Evolutionary conservation across 2,888 invertebrate species (phyloP).

Genomic region (Eulithis prunata): DNA sequence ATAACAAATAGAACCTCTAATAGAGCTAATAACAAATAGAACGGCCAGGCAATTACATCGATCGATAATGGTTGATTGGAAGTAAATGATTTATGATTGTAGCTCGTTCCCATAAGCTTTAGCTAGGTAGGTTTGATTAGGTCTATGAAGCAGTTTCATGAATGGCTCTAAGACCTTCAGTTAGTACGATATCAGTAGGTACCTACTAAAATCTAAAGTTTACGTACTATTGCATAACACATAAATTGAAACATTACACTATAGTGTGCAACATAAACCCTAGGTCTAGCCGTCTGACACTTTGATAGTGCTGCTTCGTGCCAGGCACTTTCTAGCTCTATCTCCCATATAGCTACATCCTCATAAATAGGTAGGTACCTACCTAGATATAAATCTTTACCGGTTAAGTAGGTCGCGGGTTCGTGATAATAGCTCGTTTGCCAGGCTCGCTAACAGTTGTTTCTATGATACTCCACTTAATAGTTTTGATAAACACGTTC

Average conservation of each 20-base stretch:
- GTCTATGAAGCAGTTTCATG: background rate
- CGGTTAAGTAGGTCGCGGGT: conserved; percentile 57
- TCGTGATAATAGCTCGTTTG: conserved; percentile 66
- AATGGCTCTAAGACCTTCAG: background rate
- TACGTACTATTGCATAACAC: conserved; percentile 6
- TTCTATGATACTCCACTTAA: conserved; percentile 40
- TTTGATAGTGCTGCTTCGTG: conserved; percentile 25
- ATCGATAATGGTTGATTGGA: too few species aligned
- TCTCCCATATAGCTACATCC: conserved; percentile 13
- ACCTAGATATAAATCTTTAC: conserved; percentile 43
- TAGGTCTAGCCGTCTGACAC: conserved; percentile 17
- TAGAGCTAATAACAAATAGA: too few species aligned
- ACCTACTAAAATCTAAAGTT: conserved; percentile 8
- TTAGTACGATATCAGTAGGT: background rate
- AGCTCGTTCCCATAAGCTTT: too few species aligned
- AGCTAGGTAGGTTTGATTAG: too few species aligned
- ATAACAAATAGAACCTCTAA: too few species aligned
- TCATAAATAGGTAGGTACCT: background rate
- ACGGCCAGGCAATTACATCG: too few species aligned
- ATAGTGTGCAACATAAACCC: conserved; percentile 11
- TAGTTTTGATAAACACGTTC: conserved; percentile 46
- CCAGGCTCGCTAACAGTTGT: conserved; percentile 42
- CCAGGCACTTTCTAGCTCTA: conserved; percentile 35
- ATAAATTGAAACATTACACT: conserved; percentile 20
- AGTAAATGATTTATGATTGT: too few species aligned